These are phyloP conservation scores for Apolygus lucorum DNA, from an alignment of 1,140 invertebrate species.

Conservation along the genomic window DNA sequence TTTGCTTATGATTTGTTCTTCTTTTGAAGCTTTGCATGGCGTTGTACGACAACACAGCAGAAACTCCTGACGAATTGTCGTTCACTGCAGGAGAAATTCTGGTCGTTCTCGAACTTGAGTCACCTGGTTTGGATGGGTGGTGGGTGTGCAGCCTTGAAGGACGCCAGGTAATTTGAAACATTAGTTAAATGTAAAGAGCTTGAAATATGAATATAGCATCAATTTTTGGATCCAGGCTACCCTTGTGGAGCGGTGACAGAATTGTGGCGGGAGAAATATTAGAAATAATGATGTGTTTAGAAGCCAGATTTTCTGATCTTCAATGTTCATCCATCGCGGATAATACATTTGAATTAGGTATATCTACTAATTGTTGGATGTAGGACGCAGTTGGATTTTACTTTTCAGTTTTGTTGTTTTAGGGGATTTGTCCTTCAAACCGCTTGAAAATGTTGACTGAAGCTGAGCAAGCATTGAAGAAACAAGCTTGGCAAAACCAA, in stretches of 20 bases:
- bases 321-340: no score
- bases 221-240: no score
- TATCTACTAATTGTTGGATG: no score
- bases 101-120: constrained; percentile 85
- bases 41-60: constrained; percentile 86
- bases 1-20: no score
- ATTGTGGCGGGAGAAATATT: no score
- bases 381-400: neutral
- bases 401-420: constrained; percentile 34
- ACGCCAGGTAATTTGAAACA: constrained; percentile 57
- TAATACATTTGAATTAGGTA: no score
- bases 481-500: neutral
- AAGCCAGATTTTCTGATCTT: no score
- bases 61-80: constrained; percentile 81
- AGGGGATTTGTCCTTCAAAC: constrained; percentile 92
- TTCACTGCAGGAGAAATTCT: constrained; percentile 86
- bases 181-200: neutral
- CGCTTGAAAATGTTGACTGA: constrained; percentile 75
- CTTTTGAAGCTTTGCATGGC: constrained; percentile 54
- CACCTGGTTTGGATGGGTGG: constrained; percentile 82
- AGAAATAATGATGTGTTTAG: no score
- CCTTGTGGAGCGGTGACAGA: no score
- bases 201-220: neutral
- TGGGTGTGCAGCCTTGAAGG: constrained; percentile 84
- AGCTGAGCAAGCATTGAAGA: constrained; percentile 53